Evolutionary conservation across 2,113 vertebrate genomes (phyloP).

Genomic region (Thunnus maccoyii): DNA sequence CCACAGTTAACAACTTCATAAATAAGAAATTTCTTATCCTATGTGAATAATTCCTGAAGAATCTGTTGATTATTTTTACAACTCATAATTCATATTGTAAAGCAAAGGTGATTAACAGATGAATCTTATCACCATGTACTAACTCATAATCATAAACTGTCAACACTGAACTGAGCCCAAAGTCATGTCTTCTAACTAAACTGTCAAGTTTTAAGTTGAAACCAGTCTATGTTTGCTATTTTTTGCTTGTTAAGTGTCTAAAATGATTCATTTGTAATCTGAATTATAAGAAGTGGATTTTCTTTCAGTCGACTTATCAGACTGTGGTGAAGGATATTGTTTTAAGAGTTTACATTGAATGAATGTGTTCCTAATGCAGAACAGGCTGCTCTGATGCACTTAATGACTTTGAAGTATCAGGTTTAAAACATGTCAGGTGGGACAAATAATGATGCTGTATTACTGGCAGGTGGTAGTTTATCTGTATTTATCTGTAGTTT

Average conservation of each 20-base stretch:
- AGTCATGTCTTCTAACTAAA: not conserved
- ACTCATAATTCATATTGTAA: not conserved
- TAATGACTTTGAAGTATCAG: conserved; percentile 1
- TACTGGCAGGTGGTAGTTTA: not conserved
- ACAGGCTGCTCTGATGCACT: conserved; percentile 24
- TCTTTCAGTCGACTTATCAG: not conserved
- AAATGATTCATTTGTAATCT: not conserved
- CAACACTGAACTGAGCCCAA: not conserved
- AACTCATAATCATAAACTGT: too few relatives aligned
- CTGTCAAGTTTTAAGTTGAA: not conserved
- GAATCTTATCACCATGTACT: not conserved
- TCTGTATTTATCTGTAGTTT: not conserved
- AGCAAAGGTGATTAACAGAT: not conserved
- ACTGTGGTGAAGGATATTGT: conserved; percentile 38
- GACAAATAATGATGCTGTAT: not conserved
- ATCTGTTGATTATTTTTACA: not conserved
- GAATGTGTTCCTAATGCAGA: conserved; percentile 23
- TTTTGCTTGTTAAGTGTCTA: not conserved
- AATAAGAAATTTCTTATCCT: not conserved
- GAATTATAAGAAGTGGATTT: not conserved
- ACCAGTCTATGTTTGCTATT: not conserved
- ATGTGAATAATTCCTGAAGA: not conserved
- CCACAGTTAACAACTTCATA: not conserved
- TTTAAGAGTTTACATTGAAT: conserved; percentile 50
- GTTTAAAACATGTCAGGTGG: not conserved